A percentile compares a stretch with the other conserved stretches of the same genome.
Conservation (phyloP, 2,888 invertebrate genomes). For the Spodoptera littoralis region DNA sequence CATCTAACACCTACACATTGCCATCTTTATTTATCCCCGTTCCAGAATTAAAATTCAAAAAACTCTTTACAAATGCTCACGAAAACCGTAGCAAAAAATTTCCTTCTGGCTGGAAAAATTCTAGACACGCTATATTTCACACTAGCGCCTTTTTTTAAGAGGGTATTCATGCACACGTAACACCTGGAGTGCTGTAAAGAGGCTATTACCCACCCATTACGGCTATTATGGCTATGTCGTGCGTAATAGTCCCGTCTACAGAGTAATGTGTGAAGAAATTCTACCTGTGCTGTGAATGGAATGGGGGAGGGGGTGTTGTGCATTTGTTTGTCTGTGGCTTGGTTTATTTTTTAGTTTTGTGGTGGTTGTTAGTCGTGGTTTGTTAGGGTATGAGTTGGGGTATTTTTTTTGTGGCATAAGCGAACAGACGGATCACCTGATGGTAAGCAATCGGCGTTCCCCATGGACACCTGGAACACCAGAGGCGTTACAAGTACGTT, state of each 20-base stretch:
- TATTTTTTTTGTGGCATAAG: no score
- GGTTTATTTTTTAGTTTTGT: constrained; percentile 1
- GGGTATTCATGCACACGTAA: constrained; percentile 71
- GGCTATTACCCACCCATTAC: constrained; percentile 69
- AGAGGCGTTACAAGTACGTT: no score
- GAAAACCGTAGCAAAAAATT: constrained; percentile 38
- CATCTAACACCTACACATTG: neutral
- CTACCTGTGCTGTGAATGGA: constrained; percentile 29
- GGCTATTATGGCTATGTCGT: constrained; percentile 62
- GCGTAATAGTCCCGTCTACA: constrained; percentile 60
- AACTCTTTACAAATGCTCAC: constrained; percentile 28
- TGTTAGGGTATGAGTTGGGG: no score
- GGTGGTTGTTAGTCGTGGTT: neutral
- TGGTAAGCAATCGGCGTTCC: no score
- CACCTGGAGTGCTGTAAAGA: constrained; percentile 65
- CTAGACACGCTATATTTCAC: constrained; percentile 61
- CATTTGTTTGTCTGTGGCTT: constrained; percentile 22
- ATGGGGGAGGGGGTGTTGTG: constrained; percentile 29
- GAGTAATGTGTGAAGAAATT: constrained; percentile 70
- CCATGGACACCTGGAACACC: no score
- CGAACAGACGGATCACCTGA: no score
- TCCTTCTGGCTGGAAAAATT: constrained; percentile 40
- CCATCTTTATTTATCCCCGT: neutral
- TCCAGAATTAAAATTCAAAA: constrained; percentile 24
- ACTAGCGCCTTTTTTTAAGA: constrained; percentile 63